A percentile compares a stretch with the other conserved stretches of the same genome.
Conservation (phyloP, 2,888 invertebrate genomes). For the Eledona agricola region DNA sequence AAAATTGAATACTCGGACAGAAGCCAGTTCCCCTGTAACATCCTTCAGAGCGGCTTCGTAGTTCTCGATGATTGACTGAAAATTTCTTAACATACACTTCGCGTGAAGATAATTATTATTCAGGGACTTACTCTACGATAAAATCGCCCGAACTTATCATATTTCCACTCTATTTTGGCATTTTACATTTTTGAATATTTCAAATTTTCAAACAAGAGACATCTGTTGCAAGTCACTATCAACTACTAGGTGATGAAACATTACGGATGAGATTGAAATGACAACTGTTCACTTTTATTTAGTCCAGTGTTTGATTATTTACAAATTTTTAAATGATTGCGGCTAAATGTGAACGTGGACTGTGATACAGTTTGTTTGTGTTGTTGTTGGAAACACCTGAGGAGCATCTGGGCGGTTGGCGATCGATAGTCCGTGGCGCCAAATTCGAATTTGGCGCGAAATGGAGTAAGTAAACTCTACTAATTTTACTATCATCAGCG, state of each 20-base stretch:
- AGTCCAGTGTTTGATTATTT: slow-evolving; percentile 16
- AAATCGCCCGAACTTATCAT: slow-evolving; percentile 24
- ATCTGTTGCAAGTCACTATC: slow-evolving; percentile 13
- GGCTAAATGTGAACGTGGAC: slow-evolving; percentile 26
- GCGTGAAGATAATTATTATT: not conserved
- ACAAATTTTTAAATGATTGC: slow-evolving; percentile 28
- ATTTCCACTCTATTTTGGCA: slow-evolving; percentile 19
- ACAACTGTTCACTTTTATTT: slow-evolving; percentile 15
- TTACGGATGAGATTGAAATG: slow-evolving; percentile 17
- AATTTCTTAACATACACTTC: slow-evolving; percentile 34
- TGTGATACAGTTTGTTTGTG: slow-evolving; percentile 20
- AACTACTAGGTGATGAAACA: slow-evolving; percentile 4
- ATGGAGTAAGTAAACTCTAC: slow-evolving; percentile 12
- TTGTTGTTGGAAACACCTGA: slow-evolving; percentile 9
- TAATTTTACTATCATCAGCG: not conserved
- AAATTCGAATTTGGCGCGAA: slow-evolving; percentile 11
- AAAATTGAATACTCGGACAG: slow-evolving; percentile 43
- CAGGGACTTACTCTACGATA: slow-evolving; percentile 22
- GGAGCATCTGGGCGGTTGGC: slow-evolving; percentile 1
- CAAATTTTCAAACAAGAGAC: slow-evolving; percentile 11
- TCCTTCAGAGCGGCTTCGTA: slow-evolving; percentile 47
- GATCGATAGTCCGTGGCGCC: slow-evolving; percentile 28
- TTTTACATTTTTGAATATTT: slow-evolving; percentile 17
- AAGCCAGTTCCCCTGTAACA: slow-evolving; percentile 46
- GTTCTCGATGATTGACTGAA: slow-evolving; percentile 44